Evolutionary conservation across 2,113 vertebrate species (phyloP), one percentile per base, ranked within the genome.

Genomic region (Gadus macrocephalus): DNA sequence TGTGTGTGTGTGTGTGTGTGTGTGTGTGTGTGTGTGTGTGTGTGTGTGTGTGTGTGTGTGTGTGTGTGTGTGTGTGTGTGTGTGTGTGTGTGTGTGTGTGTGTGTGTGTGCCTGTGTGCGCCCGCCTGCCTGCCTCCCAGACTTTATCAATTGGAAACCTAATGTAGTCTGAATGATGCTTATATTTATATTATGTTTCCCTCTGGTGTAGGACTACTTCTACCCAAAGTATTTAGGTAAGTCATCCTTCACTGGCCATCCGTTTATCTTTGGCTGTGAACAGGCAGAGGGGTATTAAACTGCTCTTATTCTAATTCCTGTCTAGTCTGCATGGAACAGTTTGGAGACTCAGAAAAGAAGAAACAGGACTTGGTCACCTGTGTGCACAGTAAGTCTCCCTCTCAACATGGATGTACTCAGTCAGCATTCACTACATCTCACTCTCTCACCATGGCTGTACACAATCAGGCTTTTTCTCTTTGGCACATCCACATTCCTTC

Each of bases 171-270:
- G 31, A 35, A 35, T 4, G 31, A 35, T 35, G 31, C 31, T 53
- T 27, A 11, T 63, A n/a, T 75, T 72, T 78, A 79, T 65, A 79
- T 66, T 68, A 73, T n/a, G 67, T 72, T 68, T 74, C 66, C 73
- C 9, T 11, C 62, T 81, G 62, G 70, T 72, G 27, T 88, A 99
- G 97, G 93, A 97, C 1, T 99, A 97, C 85, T 99, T 99, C 88
- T 99, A 94, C 77, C 96, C 96, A 35, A 94, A 92, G 86, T 99
- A 99, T 83, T 79, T 92, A 76, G 93, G 97, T 99, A 89, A 96
- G 96, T 79, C 66, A 3, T 66, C 22, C 17, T 62, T 71, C 22
- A 55, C 4, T 19, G 59, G 66, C 15, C 67, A 64, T 49, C 53
- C 15, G 20, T 70, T 56, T 22, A 28, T 63, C 15, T 8, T 2